A percentile compares a stretch with the other conserved stretches of the same genome.
Conservation (phyloP, 2,888 invertebrate genomes). For the Polydrusus pterygomalis region DNA sequence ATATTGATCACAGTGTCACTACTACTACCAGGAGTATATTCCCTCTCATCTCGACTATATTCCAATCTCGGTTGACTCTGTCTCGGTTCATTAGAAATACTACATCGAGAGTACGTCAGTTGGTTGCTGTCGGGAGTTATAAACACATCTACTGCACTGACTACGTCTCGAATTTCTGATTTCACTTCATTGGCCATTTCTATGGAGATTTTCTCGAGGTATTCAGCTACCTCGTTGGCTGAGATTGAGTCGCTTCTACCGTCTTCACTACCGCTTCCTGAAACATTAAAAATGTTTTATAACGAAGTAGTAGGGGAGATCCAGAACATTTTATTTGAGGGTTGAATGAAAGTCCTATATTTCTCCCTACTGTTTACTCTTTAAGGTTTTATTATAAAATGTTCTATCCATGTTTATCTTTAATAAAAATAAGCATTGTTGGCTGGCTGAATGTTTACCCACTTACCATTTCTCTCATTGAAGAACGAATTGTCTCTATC, state of each 20-base stretch:
- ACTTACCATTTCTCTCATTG: constrained; percentile 66
- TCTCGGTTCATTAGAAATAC: constrained; percentile 52
- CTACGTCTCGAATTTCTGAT: constrained; percentile 84
- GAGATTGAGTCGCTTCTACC: constrained; percentile 82
- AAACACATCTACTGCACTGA: constrained; percentile 81
- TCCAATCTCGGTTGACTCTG: constrained; percentile 57
- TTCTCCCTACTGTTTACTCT: too few relatives aligned
- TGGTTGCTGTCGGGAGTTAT: constrained; percentile 68
- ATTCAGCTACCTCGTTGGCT: constrained; percentile 84
- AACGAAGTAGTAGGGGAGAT: too few relatives aligned
- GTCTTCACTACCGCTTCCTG: constrained; percentile 76
- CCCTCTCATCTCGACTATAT: constrained; percentile 53
- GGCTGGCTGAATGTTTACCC: background rate
- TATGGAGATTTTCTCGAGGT: constrained; percentile 84
- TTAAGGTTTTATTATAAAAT: too few relatives aligned
- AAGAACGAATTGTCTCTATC: constrained; percentile 62
- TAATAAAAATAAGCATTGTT: background rate
- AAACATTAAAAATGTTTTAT: background rate
- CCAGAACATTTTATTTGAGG: too few relatives aligned
- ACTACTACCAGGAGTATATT: constrained; percentile 67
- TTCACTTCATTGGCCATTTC: constrained; percentile 88
- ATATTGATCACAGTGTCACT: constrained; percentile 68
- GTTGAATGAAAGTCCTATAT: too few relatives aligned
- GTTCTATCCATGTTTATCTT: too few relatives aligned
- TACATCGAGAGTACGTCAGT: constrained; percentile 60